Evolutionary conservation across 1,140 invertebrate genomes (phyloP).

Genomic region (Triops longicaudatus): DNA sequence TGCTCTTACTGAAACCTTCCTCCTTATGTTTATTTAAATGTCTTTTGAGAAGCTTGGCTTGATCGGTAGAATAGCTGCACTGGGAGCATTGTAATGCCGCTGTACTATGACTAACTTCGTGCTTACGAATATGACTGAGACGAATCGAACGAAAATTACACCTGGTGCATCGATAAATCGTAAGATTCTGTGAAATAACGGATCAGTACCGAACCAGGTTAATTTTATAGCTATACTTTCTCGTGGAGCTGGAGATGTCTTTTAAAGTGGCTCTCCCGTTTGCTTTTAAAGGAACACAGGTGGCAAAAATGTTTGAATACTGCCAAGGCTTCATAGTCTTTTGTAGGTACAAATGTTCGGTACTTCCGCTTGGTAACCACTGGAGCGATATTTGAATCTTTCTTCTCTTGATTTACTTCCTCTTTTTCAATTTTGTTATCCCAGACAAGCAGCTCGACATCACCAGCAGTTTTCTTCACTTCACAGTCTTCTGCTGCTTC

Average conservation of each 20-base stretch:
- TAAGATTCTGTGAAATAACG: constrained; percentile 29
- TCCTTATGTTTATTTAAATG: constrained; percentile 31
- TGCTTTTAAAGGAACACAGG: constrained; percentile 41
- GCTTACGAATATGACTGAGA: constrained; percentile 36
- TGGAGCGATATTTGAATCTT: neutral
- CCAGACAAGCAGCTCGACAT: neutral
- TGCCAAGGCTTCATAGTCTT: constrained; percentile 34
- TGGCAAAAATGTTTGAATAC: constrained; percentile 40
- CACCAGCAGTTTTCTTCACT: neutral
- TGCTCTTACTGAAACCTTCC: neutral
- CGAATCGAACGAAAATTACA: constrained; percentile 39
- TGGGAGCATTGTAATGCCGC: constrained; percentile 33
- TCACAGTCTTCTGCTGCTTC: neutral
- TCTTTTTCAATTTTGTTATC: neutral
- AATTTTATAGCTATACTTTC: constrained; percentile 32
- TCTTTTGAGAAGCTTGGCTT: constrained; percentile 31
- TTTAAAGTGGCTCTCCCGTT: constrained; percentile 38
- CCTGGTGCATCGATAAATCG: constrained; percentile 36
- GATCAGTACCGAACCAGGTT: neutral
- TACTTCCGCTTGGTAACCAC: neutral
- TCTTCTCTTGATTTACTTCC: neutral
- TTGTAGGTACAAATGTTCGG: constrained; percentile 21
- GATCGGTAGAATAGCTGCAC: constrained; percentile 32
- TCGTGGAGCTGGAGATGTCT: constrained; percentile 38
- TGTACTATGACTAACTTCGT: constrained; percentile 38